Evolutionary conservation across 2,797 vertebrate species (phyloP).

Genomic region (Tolypeutes matacus): DNA sequence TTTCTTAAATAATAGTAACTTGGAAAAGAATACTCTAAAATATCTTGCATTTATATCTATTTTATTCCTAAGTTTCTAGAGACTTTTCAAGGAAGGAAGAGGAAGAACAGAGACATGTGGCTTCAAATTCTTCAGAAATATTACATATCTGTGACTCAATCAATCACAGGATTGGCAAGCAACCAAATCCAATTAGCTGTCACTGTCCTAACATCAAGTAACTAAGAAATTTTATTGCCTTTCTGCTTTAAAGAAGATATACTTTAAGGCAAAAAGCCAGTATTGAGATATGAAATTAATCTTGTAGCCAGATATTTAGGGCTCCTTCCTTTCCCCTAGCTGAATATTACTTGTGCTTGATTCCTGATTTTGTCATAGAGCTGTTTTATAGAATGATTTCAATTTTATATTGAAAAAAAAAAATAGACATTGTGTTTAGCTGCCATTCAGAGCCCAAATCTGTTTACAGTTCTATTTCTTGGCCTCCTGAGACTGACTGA

Average conservation of each 20-base stretch:
- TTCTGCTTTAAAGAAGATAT: background rate
- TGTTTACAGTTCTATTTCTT: too few species aligned
- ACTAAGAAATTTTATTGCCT: background rate
- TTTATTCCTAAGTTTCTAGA: background rate
- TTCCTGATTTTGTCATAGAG: background rate
- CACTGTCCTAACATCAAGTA: background rate
- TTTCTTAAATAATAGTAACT: background rate
- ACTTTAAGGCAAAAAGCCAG: background rate
- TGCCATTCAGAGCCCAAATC: background rate
- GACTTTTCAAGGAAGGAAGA: background rate
- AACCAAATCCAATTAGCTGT: background rate
- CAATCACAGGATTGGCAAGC: background rate
- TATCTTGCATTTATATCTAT: background rate
- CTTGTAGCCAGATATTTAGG: background rate
- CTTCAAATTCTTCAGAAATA: slow-evolving; percentile 15
- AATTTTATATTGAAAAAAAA: background rate
- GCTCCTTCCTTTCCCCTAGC: background rate
- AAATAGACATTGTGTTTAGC: background rate
- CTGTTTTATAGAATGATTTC: background rate
- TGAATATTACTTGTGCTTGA: background rate
- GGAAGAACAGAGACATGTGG: background rate
- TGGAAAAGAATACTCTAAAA: background rate
- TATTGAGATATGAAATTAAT: background rate
- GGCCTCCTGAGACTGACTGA: background rate
- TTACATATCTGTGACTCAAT: background rate